Base-by-base conservation (phyloP, 2,888 invertebrate genomes). In the Drosophila fulvimacula region DNA sequence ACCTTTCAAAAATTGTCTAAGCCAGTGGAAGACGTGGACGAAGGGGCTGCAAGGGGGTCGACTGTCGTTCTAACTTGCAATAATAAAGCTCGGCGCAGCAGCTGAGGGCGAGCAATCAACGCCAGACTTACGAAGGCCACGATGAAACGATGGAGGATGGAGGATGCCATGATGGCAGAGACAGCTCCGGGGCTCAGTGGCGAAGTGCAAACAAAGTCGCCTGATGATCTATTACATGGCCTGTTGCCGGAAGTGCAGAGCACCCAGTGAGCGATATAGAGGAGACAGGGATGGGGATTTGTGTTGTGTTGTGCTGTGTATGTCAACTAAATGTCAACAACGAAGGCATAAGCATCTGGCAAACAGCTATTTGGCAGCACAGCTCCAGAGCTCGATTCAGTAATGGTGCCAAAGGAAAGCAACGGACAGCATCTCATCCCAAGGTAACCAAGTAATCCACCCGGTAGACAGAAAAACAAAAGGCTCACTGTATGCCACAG, bases 301-400 rank as follows among this genome's bases (percentile, higher is more conserved):
- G 24, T 53, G 46, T 44, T 62, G 24, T 61, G 46, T 51, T 44
- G 59, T 61, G 46, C 48, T 44, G 59, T 73, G 81, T 69, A 68
- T 83, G 87, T 83, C 84, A 84, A 88, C 83, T 84, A 83, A 83
- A 84, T 84, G 84, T 84, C 84, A 86, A 84, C 83, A 88, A 48
- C 69, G 69, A 53, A 63, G 71, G 70, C 77, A 73, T 68, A 68
- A 77, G 68, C 69, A 81, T 41, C 24, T 13, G 30, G 36, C 44
- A 52, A 46, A 44, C 38, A 52, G 44, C 51, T 51, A 38, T 24
- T 27, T 36, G 65, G 55, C 74, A 71, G 36, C 49, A 46, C 73
- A 36, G 49, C 55, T 39, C 17, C 59, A 48, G 32, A 36, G 59
- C 38, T 49, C 49, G 62, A 68, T 69, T 63, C 27, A 13, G 11